These are phyloP conservation scores for Cygnus atratus DNA, from an alignment of 2,113 vertebrate species.

Conservation along the genomic window DNA sequence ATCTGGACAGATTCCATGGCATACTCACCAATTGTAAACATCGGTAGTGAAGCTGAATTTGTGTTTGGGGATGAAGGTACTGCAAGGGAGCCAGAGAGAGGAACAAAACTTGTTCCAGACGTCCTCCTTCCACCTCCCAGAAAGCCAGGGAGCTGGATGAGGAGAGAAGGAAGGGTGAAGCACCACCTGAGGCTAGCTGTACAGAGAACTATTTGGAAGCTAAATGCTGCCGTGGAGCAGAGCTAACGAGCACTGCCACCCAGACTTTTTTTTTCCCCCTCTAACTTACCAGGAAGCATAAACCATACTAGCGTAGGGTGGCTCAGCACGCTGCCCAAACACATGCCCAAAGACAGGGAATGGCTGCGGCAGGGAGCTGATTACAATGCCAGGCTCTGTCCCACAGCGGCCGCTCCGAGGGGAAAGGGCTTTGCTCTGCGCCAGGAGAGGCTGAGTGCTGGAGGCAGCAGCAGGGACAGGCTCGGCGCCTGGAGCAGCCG, in stretches of 20 bases:
- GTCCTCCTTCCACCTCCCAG: background rate
- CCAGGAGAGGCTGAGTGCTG: background rate
- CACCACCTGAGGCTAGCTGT: background rate
- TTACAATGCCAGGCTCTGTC: background rate
- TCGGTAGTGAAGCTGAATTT: background rate
- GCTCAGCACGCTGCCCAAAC: background rate
- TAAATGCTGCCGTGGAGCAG: accelerated
- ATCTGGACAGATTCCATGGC: conserved; percentile 20
- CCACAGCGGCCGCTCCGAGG: background rate
- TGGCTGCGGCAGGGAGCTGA: background rate
- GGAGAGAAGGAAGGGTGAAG: background rate
- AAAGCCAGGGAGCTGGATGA: background rate
- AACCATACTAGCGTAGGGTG: background rate
- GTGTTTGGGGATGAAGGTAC: background rate
- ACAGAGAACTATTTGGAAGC: background rate
- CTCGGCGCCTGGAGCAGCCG: background rate
- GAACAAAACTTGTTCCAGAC: background rate
- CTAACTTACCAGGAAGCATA: background rate
- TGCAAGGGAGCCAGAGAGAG: background rate
- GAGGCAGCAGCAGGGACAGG: background rate
- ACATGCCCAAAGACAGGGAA: background rate
- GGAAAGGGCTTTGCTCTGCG: background rate
- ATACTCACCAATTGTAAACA: background rate
- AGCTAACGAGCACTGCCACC: background rate
- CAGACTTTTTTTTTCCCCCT: too few species aligned